Conservation (phyloP, 2,113 vertebrate species). For the Megalops atlanticus region DNA sequence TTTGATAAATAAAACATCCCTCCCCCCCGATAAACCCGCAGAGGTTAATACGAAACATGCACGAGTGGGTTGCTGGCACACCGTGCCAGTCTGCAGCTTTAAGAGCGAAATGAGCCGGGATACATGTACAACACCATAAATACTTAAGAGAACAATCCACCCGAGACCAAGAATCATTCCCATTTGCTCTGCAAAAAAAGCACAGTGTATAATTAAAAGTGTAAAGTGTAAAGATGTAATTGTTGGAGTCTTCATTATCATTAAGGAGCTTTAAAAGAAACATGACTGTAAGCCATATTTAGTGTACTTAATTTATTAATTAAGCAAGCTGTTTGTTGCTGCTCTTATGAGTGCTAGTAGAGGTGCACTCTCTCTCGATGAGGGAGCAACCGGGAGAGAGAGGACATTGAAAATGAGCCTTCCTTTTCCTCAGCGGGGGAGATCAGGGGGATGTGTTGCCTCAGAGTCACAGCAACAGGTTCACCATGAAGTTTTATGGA, state of each 20-base stretch:
- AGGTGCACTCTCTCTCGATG: conserved; percentile 23
- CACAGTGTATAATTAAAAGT: conserved; percentile 73
- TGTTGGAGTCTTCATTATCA: conserved; percentile 72
- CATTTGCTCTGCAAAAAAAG: conserved; percentile 57
- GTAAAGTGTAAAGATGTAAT: conserved; percentile 76
- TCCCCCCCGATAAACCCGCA: conserved; percentile 54
- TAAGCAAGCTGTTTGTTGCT: conserved; percentile 71
- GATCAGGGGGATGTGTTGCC: background rate
- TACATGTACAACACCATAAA: conserved; percentile 63
- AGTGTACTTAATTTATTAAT: conserved; percentile 74
- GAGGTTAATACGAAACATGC: conserved; percentile 51
- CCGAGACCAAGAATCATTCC: conserved; percentile 61
- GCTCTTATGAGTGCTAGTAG: conserved; percentile 57
- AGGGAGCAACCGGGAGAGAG: background rate
- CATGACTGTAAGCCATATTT: conserved; percentile 77
- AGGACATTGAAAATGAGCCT: background rate
- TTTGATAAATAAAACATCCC: conserved; percentile 79
- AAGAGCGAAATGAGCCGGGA: conserved; percentile 48
- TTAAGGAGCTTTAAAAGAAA: conserved; percentile 73
- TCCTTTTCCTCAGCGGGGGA: background rate
- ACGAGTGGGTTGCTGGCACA: conserved; percentile 26
- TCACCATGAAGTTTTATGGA: background rate
- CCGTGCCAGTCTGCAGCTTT: conserved; percentile 58
- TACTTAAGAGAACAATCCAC: conserved; percentile 72
- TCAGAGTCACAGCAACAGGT: background rate